Conservation (phyloP, 2,797 vertebrate species). For the Odontamblyopus lacepedii region DNA sequence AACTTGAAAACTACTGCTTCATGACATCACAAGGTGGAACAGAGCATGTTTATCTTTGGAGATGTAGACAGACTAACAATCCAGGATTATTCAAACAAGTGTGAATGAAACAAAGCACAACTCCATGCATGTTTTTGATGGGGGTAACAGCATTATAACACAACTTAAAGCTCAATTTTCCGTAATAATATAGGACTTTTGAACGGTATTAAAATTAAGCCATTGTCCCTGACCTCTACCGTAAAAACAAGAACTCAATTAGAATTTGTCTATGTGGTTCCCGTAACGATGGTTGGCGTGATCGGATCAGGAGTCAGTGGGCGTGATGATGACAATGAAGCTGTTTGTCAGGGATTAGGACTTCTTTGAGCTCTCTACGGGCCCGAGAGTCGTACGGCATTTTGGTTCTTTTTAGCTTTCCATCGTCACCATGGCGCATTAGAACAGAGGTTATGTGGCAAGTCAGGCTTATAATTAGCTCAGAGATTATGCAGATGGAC, state of each 20-base stretch:
- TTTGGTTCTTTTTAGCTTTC: slow-evolving; percentile 67
- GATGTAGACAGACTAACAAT: no score
- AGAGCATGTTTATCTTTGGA: no score
- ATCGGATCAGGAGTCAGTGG: slow-evolving; percentile 58
- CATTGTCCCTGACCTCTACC: neutral
- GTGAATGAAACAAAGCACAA: no score
- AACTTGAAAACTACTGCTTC: no score
- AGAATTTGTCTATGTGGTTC: neutral
- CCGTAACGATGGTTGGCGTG: slow-evolving; percentile 9
- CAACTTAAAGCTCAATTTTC: no score
- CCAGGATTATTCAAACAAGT: no score
- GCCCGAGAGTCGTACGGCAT: slow-evolving; percentile 74
- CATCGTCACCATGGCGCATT: slow-evolving; percentile 43
- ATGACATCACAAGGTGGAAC: no score
- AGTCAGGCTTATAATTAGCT: slow-evolving; percentile 80
- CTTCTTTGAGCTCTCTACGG: slow-evolving; percentile 76
- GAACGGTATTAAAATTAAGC: neutral
- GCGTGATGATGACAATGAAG: slow-evolving; percentile 74
- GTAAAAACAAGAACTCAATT: neutral
- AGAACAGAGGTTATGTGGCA: slow-evolving; percentile 75
- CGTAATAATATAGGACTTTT: no score
- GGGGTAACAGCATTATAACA: no score
- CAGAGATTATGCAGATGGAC: slow-evolving; percentile 79
- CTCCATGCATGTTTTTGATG: no score
- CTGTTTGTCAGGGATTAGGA: slow-evolving; percentile 78